phyloP scores from a whole-genome alignment of 2,113 vertebrate genomes.

The Spea multiplicata region DNA sequence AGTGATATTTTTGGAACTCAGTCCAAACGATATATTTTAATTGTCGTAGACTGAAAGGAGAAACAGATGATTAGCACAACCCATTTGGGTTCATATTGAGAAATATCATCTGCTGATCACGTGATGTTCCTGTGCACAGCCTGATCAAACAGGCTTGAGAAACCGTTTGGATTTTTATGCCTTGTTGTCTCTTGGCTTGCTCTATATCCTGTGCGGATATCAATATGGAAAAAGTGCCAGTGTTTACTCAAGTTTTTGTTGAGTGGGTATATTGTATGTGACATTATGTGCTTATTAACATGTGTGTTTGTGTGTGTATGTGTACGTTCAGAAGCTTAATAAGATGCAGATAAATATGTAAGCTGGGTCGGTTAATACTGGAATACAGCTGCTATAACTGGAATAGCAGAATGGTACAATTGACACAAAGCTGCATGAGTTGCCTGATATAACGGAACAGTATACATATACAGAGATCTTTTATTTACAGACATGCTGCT shows the following conservation, averaged over 20 bases:
- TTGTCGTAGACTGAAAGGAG: no score
- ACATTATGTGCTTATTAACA: constrained; percentile 21
- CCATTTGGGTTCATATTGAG: not conserved
- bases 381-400: constrained; percentile 12
- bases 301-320: constrained; percentile 10
- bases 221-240: constrained; percentile 18
- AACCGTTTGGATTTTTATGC: not conserved
- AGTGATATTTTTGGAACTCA: no score
- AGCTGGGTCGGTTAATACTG: constrained; percentile 15
- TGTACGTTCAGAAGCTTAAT: not conserved
- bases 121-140: not conserved
- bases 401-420: constrained; percentile 1
- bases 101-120: constrained; percentile 37
- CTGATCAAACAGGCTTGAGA: constrained; percentile 32
- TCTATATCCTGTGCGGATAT: constrained; percentile 29
- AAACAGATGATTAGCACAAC: no score
- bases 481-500: no score
- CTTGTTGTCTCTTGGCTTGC: constrained; percentile 13
- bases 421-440: no score
- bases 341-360: constrained; percentile 14
- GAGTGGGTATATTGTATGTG: constrained; percentile 14
- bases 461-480: no score
- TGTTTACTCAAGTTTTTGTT: constrained; percentile 22
- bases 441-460: no score
- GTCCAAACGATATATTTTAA: no score